phyloP scores from a whole-genome alignment of 2,113 vertebrate genomes.

The Gymnogyps californianus region DNA sequence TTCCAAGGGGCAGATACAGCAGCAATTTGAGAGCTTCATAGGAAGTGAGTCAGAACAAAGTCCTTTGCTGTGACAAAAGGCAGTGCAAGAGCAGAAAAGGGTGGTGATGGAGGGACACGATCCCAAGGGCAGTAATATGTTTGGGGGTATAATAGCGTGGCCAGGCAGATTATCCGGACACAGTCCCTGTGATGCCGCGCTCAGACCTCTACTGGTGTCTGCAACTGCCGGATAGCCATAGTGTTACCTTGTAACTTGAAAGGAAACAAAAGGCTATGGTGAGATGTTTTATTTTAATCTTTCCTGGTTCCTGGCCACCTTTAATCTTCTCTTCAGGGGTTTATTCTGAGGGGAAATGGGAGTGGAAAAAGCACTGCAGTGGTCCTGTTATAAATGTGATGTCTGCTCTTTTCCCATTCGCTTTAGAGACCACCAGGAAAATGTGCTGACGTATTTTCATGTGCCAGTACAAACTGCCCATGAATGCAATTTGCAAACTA shows the following conservation, averaged over 20 bases:
- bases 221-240: background rate
- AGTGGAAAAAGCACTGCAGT: background rate
- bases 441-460: background rate
- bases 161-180: background rate
- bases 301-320: background rate
- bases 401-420: background rate
- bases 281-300: background rate
- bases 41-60: constrained; percentile 13
- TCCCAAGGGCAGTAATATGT: background rate
- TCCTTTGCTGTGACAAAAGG: background rate
- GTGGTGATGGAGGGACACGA: background rate
- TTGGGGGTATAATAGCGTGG: background rate
- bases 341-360: background rate
- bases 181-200: background rate
- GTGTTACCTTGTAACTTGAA: background rate
- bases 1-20: constrained; percentile 42
- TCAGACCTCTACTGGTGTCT: background rate
- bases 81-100: background rate
- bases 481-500: background rate
- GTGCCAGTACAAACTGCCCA: background rate
- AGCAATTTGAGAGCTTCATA: constrained; percentile 32
- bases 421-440: background rate
- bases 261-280: background rate
- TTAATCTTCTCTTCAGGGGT: background rate
- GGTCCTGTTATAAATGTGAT: background rate